Evolutionary conservation across 2,113 vertebrate species (phyloP).

Genomic region (Apeltes quadracus): DNA sequence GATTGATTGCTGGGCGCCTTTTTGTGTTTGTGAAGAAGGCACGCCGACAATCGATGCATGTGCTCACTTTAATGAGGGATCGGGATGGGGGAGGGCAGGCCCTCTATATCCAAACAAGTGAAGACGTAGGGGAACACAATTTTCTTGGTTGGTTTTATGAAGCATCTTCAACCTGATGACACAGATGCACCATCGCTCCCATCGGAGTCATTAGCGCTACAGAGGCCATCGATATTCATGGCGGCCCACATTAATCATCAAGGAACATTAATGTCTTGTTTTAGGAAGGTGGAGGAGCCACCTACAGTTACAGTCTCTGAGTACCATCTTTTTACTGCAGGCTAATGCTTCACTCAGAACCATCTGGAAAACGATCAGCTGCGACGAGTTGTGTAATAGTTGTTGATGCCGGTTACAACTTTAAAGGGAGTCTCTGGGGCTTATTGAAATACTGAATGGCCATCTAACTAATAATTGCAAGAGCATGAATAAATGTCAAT

Average conservation of each 20-base stretch:
- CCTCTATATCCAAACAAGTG: slow-evolving; percentile 17
- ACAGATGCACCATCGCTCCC: slow-evolving; percentile 20
- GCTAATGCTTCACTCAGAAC: slow-evolving; percentile 3
- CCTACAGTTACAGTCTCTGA: slow-evolving; percentile 32
- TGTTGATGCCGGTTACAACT: slow-evolving; percentile 8
- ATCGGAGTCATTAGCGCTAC: slow-evolving; percentile 54
- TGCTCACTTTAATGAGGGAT: slow-evolving; percentile 56
- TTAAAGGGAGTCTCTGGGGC: slow-evolving; percentile 8
- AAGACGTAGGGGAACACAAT: slow-evolving; percentile 9
- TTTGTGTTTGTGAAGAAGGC: slow-evolving; percentile 57
- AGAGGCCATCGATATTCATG: slow-evolving; percentile 42
- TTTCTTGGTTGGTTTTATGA: slow-evolving; percentile 31
- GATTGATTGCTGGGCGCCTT: slow-evolving; percentile 69
- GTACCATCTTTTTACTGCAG: slow-evolving; percentile 10
- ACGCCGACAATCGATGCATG: slow-evolving; percentile 65
- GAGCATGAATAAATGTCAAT: slow-evolving; percentile 24
- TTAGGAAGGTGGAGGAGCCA: slow-evolving; percentile 42
- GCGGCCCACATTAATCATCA: slow-evolving; percentile 54
- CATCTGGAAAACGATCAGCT: slow-evolving; percentile 23
- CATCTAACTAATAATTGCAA: slow-evolving; percentile 19
- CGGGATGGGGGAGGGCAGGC: background rate
- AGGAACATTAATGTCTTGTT: slow-evolving; percentile 41
- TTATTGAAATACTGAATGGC: slow-evolving; percentile 20
- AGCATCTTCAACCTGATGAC: slow-evolving; percentile 12
- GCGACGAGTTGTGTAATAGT: slow-evolving; percentile 9